Base-by-base conservation (phyloP, 2,797 vertebrate species). In the Coendou prehensilis region DNA sequence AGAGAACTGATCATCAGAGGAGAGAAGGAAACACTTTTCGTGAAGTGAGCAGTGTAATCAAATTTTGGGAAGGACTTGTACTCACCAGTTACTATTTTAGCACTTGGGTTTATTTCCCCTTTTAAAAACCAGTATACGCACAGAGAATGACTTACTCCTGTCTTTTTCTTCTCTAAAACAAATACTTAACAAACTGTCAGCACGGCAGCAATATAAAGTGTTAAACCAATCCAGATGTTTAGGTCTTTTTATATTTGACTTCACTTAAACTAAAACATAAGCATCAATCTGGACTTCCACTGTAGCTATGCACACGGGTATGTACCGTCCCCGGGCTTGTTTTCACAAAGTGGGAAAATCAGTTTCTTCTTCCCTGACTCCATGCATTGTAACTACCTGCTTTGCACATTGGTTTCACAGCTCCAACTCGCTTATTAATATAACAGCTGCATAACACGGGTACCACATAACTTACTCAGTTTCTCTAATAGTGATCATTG, bases 201-300 rank as follows among this genome's bases (percentile, higher is more conserved):
- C 17, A 67, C 73, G 54, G 57, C 69, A 87, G 91, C 41, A 95
- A 85, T 83, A 88, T 30, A 75, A 95, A 82, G 61, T 92, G 45
- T 84, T 97, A 95, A 96, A 64, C 9, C 82, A 94, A 78, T 83
- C 91, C 90, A 95, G 86, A 93, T 96, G 73, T 90, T 92, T 69
- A 78, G 30, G 64, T 73, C 52, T 89, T 86, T 97, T 73, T 93
- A 80, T 47, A 94, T 56, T 57, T 52, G 47, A 94, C 83, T 96
- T 94, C 83, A 89, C 41, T 90, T 93, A 92, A 95, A 84, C 50
- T 84, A 56, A 94, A 96, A 75, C 4, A 45, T 47, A 83, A 10
- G 33, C 75, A 76, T 71, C 79, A 59, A 30, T 50, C 5, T 83
- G 18, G 14, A 23, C 23, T 96, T 61, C 52, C 63, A 54, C 59